Percentiles rank a stretch among this genome's conserved stretches.
Evolutionary conservation across 2,888 invertebrate species (phyloP).

Genomic region (Agrotis ipsilon): DNA sequence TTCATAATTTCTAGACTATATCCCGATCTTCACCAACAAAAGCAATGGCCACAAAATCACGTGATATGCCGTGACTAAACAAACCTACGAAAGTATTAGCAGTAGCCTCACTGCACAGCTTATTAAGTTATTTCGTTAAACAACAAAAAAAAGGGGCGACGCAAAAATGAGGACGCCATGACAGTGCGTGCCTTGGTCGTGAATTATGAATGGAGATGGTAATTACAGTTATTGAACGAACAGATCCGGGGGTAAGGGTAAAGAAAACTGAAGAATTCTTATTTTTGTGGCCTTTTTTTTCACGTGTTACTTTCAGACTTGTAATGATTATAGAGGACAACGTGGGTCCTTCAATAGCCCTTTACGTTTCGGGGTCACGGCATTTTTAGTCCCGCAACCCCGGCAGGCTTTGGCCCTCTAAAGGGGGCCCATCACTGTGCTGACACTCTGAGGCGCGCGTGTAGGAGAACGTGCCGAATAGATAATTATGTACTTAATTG

Average conservation of each 20-base stretch:
- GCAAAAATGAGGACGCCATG: constrained; percentile 57
- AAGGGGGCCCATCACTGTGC: too few species aligned
- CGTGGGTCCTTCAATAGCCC: too few species aligned
- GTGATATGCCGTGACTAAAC: constrained; percentile 62
- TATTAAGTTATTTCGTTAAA: constrained; percentile 67
- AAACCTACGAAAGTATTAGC: constrained; percentile 43
- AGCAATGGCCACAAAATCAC: constrained; percentile 37
- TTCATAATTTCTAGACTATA: not conserved
- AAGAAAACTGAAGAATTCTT: not conserved
- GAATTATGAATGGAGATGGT: constrained; percentile 50
- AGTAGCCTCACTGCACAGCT: constrained; percentile 38
- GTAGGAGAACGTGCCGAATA: too few species aligned
- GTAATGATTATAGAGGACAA: too few species aligned
- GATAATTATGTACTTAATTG: too few species aligned
- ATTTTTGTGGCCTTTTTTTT: constrained; percentile 35
- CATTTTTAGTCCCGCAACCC: too few species aligned
- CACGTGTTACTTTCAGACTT: too few species aligned
- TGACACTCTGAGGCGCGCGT: too few species aligned
- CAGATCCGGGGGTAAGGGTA: constrained; percentile 24
- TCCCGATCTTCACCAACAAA: constrained; percentile 16
- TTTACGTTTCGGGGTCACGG: too few species aligned
- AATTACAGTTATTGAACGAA: constrained; percentile 55
- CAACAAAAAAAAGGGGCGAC: constrained; percentile 56
- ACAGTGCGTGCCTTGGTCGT: constrained; percentile 56
- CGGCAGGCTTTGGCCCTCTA: too few species aligned